These are phyloP conservation scores for Linyphia triangularis DNA, from an alignment of 2,888 invertebrate species.

Conservation along the genomic window DNA sequence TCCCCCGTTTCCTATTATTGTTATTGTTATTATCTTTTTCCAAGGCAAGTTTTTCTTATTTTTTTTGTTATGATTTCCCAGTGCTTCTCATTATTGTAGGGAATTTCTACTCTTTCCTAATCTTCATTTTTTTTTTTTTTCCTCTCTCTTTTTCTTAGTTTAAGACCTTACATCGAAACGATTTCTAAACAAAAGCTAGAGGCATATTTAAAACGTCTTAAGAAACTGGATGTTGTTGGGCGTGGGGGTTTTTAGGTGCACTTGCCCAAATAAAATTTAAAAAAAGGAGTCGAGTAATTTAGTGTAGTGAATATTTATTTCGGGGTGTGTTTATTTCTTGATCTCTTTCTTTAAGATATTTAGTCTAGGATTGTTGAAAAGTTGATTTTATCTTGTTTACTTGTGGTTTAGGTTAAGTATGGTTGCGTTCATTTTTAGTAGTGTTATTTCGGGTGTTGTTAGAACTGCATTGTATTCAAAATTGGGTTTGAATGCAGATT, in stretches of 20 bases:
- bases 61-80: conserved; percentile 68
- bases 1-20: conserved; percentile 30
- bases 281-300: too few species aligned
- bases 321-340: neutral
- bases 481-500: too few species aligned
- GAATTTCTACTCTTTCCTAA: conserved; percentile 19
- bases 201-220: neutral
- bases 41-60: conserved; percentile 24
- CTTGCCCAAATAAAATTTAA: neutral
- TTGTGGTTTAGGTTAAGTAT: neutral
- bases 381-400: neutral
- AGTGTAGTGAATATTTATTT: neutral
- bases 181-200: conserved; percentile 25
- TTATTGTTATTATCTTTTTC: conserved; percentile 70
- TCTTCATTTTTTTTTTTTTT: neutral
- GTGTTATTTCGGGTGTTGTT: too few species aligned
- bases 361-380: neutral
- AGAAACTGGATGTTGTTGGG: neutral
- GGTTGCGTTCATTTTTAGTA: too few species aligned
- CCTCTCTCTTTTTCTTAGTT: conserved; percentile 2
- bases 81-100: conserved; percentile 51
- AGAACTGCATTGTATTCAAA: too few species aligned
- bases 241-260: too few species aligned
- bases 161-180: conserved; percentile 12
- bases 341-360: neutral